Percentiles rank a stretch among this genome's conserved stretches.
These are phyloP conservation scores for Chloroceryle aenea DNA, from an alignment of 2,113 vertebrate genomes.

Conservation along the genomic window DNA sequence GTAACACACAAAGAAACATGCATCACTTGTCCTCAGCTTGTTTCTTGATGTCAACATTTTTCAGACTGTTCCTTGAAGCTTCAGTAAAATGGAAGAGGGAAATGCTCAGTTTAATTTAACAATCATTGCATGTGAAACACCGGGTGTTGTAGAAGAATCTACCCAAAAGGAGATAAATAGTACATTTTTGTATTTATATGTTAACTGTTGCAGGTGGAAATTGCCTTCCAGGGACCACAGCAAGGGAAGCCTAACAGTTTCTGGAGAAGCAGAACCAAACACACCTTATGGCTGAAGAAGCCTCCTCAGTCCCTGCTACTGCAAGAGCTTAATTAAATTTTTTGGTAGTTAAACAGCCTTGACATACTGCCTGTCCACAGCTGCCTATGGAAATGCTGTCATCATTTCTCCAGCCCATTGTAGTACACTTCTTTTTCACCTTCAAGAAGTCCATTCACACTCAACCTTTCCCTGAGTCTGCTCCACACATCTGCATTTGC, in stretches of 20 bases:
- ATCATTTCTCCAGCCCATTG: neutral
- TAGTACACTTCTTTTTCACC: neutral
- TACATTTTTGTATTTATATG: neutral
- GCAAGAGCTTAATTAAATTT: neutral
- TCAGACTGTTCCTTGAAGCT: neutral
- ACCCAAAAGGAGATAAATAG: neutral
- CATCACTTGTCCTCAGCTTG: neutral
- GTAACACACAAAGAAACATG: neutral
- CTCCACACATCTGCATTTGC: neutral
- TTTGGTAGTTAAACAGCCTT: neutral
- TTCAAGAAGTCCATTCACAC: neutral
- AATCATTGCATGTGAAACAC: neutral
- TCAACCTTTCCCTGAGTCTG: neutral
- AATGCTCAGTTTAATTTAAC: neutral
- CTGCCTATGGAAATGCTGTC: neutral
- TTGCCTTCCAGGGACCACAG: neutral
- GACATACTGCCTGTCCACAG: neutral
- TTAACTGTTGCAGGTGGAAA: neutral
- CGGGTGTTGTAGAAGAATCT: neutral
- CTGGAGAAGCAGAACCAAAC: neutral
- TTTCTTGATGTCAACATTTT: neutral
- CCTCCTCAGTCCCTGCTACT: neutral
- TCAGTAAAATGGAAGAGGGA: neutral
- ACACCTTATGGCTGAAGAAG: fast-evolving
- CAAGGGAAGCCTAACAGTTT: neutral